Conservation (phyloP, 2,113 vertebrate genomes). For the Phyllostomus discolor region DNA sequence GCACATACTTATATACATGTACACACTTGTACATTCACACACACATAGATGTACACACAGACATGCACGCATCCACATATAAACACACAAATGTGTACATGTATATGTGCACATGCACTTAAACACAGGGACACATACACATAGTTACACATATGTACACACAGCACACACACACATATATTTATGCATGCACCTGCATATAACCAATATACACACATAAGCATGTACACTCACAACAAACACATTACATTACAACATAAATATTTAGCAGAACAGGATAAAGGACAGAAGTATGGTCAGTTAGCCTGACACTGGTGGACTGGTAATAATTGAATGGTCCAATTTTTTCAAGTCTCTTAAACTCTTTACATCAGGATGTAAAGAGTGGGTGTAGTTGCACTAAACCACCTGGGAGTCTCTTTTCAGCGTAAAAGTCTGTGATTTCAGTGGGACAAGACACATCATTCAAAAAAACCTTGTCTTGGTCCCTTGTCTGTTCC, state of each 20-base stretch:
- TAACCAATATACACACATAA: background rate
- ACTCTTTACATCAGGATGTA: background rate
- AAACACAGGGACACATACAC: background rate
- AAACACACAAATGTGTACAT: background rate
- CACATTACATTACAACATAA: background rate
- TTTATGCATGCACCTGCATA: background rate
- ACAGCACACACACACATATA: no score
- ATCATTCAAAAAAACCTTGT: background rate
- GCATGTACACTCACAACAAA: background rate
- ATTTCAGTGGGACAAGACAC: background rate
- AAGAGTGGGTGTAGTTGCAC: background rate
- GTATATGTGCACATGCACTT: background rate
- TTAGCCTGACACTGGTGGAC: background rate
- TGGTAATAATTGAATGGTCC: background rate
- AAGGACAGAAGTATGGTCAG: background rate
- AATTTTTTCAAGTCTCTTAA: background rate
- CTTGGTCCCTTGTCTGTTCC: accelerated
- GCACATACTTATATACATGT: no score
- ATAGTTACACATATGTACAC: no score
- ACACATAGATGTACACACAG: no score
- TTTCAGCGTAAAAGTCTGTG: background rate
- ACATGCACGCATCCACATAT: background rate
- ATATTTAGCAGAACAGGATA: background rate
- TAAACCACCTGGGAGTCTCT: background rate
- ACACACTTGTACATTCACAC: no score